phyloP scores from a whole-genome alignment of 1,140 invertebrate genomes.

The Tetragonula clypearis region DNA sequence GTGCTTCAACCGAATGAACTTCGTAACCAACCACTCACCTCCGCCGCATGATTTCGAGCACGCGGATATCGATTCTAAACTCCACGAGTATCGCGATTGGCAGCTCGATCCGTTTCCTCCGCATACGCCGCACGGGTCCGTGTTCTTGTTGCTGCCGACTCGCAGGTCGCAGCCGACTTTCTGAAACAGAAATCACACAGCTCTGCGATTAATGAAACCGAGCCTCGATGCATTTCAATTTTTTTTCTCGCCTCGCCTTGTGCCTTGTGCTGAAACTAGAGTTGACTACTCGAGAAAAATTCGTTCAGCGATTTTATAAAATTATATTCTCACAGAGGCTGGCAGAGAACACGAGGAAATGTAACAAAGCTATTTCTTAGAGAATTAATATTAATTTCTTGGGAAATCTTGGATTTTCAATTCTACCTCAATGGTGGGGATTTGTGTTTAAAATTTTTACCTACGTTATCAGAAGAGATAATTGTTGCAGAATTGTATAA shows the following conservation, averaged over 20 bases:
- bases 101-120: conserved; percentile 94
- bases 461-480: too few relatives aligned
- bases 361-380: too few relatives aligned
- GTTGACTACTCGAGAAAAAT: conserved; percentile 2
- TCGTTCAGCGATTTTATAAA: background rate
- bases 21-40: conserved; percentile 84
- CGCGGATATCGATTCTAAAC: conserved; percentile 88
- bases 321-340: too few relatives aligned
- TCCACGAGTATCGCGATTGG: conserved; percentile 92
- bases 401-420: too few relatives aligned
- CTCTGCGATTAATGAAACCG: conserved; percentile 56
- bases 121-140: conserved; percentile 94
- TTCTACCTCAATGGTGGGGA: too few relatives aligned
- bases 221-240: background rate
- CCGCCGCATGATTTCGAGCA: conserved; percentile 96
- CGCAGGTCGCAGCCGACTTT: conserved; percentile 94
- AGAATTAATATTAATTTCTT: too few relatives aligned
- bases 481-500: too few relatives aligned
- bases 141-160: conserved; percentile 91
- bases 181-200: conserved; percentile 83
- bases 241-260: background rate
- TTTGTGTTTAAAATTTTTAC: too few relatives aligned
- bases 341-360: too few relatives aligned
- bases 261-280: background rate
- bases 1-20: conserved; percentile 54